A percentile compares a stretch with the other conserved stretches of the same genome.
phyloP scores from a whole-genome alignment of 1,140 invertebrate genomes.

The Apocrypta bakeri region DNA sequence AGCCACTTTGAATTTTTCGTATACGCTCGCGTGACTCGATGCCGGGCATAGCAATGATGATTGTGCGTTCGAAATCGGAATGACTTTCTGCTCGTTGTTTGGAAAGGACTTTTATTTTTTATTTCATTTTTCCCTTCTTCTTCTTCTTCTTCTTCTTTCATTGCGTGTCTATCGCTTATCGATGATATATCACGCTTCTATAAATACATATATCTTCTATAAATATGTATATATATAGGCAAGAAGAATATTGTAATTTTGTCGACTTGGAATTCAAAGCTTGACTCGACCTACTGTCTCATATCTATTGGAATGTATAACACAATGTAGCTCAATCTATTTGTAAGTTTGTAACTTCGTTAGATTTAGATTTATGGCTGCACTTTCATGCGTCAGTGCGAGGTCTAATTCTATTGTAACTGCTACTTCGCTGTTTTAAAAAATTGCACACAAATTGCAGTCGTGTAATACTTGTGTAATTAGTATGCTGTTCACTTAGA shows the following conservation, averaged over 20 bases:
- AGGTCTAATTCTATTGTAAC: background rate
- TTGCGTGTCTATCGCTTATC: too few relatives aligned
- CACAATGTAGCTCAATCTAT: too few relatives aligned
- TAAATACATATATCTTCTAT: too few relatives aligned
- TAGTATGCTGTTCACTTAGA: background rate
- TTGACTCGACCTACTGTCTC: too few relatives aligned
- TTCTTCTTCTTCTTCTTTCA: too few relatives aligned
- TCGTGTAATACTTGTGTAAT: background rate
- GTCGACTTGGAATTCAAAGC: too few relatives aligned
- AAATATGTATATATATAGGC: too few relatives aligned
- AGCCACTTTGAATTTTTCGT: background rate
- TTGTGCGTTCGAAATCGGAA: background rate
- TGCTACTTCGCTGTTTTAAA: background rate
- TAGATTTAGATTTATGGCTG: background rate
- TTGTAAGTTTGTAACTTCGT: too few relatives aligned
- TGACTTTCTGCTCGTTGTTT: background rate
- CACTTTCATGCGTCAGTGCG: background rate
- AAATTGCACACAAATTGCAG: background rate
- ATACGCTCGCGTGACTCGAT: background rate
- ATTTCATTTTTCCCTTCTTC: too few relatives aligned
- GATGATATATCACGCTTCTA: too few relatives aligned
- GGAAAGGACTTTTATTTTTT: background rate
- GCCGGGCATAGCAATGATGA: background rate
- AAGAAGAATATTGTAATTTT: too few relatives aligned
- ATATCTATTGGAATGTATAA: too few relatives aligned